phyloP scores from a whole-genome alignment of 2,797 vertebrate species.

The Pelobates cultripes region DNA sequence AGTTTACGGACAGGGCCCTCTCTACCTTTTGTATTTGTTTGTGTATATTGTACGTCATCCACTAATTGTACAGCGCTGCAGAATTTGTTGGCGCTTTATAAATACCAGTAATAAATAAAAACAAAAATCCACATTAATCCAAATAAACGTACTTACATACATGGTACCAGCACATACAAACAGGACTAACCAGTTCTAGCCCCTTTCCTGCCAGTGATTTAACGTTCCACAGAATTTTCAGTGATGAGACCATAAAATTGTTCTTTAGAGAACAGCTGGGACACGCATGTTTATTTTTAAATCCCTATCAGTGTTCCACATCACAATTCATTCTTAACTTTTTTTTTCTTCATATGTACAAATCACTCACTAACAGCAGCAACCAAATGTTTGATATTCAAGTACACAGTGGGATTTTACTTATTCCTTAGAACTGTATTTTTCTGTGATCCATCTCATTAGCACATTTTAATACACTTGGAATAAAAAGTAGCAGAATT shows the following conservation, averaged over 20 bases:
- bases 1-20: too few species aligned
- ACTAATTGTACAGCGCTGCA: too few species aligned
- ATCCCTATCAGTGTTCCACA: slow-evolving; percentile 16
- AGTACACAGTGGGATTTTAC: slow-evolving; percentile 38
- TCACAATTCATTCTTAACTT: slow-evolving; percentile 14
- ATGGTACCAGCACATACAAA: too few species aligned
- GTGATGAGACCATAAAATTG: background rate
- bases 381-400: slow-evolving; percentile 27
- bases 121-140: too few species aligned
- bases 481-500: background rate
- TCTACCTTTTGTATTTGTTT: too few species aligned
- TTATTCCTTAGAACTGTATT: slow-evolving; percentile 16
- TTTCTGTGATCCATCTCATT: slow-evolving; percentile 18
- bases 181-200: too few species aligned
- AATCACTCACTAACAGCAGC: slow-evolving; percentile 2
- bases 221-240: background rate
- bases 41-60: too few species aligned
- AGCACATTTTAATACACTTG: slow-evolving; percentile 30
- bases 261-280: slow-evolving; percentile 7
- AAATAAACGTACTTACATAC: too few species aligned
- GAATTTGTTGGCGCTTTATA: too few species aligned
- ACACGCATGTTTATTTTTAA: background rate
- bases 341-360: slow-evolving; percentile 10
- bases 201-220: background rate
- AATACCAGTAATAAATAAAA: too few species aligned